phyloP scores from a whole-genome alignment of 2,888 invertebrate genomes.

The Megaustenia siamemsis region DNA sequence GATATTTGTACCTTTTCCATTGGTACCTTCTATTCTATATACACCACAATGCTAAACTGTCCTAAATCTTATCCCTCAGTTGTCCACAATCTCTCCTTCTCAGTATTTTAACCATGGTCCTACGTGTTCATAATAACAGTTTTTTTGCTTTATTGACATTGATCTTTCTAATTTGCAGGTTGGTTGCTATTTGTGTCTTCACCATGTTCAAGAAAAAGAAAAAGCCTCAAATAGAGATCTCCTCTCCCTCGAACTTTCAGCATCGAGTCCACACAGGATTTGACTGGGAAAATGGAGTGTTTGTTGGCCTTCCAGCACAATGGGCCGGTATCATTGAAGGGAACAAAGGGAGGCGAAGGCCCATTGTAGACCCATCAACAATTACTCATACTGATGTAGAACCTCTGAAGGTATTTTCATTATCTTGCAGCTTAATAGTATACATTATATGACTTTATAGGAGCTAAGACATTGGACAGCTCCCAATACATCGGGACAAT shows the following conservation, averaged over 20 bases:
- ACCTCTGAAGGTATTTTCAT: conserved; percentile 70
- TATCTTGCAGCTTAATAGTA: not conserved
- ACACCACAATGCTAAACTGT: too few species aligned
- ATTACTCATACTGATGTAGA: conserved; percentile 94
- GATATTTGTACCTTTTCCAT: too few species aligned
- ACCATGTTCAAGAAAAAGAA: conserved; percentile 63
- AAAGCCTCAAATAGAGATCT: conserved; percentile 95
- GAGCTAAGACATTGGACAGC: too few species aligned
- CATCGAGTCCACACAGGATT: conserved; percentile 99
- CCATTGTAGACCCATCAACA: conserved; percentile 96
- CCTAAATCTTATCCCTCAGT: too few species aligned
- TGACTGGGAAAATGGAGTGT: conserved; percentile 96
- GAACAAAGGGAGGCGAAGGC: conserved; percentile 88
- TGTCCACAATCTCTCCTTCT: too few species aligned
- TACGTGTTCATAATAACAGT: too few species aligned
- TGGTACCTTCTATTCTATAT: too few species aligned
- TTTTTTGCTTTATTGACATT: too few species aligned
- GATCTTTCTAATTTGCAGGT: not conserved
- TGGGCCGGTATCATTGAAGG: conserved; percentile 83
- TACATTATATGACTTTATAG: not conserved
- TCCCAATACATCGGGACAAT: too few species aligned
- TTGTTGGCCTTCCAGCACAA: conserved; percentile 95
- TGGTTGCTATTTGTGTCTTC: not conserved
- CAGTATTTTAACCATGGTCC: too few species aligned
- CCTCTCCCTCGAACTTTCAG: conserved; percentile 97